Evolutionary conservation across 2,888 invertebrate species (phyloP).

Genomic region (Tanypteryx hageni): DNA sequence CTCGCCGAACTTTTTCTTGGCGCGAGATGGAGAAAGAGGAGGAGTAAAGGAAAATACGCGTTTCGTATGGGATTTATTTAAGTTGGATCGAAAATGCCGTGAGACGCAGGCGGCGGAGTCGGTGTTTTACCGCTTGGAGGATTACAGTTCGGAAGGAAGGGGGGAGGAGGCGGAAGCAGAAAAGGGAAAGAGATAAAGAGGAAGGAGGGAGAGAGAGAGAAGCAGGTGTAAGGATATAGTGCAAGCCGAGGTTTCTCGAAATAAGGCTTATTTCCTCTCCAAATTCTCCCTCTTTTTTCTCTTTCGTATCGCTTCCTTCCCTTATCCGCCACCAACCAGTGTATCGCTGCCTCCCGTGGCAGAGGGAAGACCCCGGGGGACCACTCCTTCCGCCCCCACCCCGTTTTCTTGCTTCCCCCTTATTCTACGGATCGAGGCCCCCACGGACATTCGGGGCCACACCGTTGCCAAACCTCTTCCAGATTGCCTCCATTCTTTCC

Average conservation of each 20-base stretch:
- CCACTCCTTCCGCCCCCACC: not conserved
- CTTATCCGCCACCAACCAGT: not conserved
- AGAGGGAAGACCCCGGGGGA: not conserved
- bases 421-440: not conserved
- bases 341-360: not conserved
- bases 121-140: too few relatives aligned
- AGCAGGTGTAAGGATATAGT: constrained; percentile 22
- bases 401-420: not conserved
- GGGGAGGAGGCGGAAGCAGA: too few relatives aligned
- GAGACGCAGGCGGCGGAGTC: not conserved
- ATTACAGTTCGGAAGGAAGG: too few relatives aligned
- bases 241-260: not conserved
- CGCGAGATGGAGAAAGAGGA: too few relatives aligned
- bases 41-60: not conserved
- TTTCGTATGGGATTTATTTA: not conserved
- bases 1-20: too few relatives aligned
- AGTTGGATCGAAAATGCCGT: not conserved
- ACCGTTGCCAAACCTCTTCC: not conserved
- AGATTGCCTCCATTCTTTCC: not conserved
- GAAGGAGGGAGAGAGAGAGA: not conserved
- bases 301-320: not conserved
- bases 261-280: not conserved
- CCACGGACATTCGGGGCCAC: not conserved
- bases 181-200: too few relatives aligned
- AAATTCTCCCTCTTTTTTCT: not conserved